These are phyloP conservation scores for Eulemur rufifrons DNA, from an alignment of 2,113 vertebrate species.

Conservation along the genomic window DNA sequence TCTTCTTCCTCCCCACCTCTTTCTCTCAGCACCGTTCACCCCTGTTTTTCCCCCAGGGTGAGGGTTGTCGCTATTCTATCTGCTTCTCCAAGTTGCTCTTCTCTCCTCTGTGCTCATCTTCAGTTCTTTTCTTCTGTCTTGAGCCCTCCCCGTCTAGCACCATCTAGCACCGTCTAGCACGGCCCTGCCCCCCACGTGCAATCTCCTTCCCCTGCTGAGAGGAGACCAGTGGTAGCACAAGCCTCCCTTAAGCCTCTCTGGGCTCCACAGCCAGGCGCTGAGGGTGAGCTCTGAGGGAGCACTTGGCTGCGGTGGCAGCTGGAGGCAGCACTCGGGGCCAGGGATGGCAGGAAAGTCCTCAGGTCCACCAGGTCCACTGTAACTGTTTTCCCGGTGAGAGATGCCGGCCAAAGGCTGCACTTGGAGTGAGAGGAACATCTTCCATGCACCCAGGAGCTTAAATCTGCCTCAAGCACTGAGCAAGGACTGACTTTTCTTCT, in stretches of 20 bases:
- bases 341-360: background rate
- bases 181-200: background rate
- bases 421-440: background rate
- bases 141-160: rapidly evolving
- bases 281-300: rapidly evolving
- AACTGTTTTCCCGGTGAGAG: background rate
- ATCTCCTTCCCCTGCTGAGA: background rate
- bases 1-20: too few species aligned
- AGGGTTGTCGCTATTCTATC: background rate
- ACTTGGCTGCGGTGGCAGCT: rapidly evolving
- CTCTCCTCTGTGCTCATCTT: background rate
- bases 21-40: background rate
- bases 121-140: background rate
- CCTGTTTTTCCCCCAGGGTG: background rate
- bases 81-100: background rate
- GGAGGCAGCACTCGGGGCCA: too few species aligned
- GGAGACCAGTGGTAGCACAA: rapidly evolving
- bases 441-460: background rate
- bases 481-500: background rate
- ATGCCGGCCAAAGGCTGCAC: background rate
- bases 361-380: background rate
- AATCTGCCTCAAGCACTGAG: background rate
- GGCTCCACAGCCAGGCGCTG: background rate
- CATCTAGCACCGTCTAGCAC: background rate
- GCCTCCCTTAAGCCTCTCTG: background rate